Base-by-base conservation (phyloP, 35 echinoderm and acorn worm genomes). In the Heliocidaris tuberculata region DNA sequence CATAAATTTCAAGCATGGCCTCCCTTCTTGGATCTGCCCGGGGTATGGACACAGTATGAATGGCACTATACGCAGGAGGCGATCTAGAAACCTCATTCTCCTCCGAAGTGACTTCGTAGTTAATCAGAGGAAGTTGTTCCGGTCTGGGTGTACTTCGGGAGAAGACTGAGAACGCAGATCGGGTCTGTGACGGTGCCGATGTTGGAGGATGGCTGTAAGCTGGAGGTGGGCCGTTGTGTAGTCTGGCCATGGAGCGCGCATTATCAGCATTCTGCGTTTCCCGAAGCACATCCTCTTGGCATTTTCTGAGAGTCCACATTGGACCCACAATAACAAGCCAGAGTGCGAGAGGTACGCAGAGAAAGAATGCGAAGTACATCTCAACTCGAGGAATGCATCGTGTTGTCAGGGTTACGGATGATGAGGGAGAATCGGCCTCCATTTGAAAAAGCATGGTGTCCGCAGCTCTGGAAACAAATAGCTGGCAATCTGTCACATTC, bases 381-480 rank as follows among this genome's bases (percentile, higher is more conserved):
- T 27, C 87, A 48, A 89, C 47, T 15, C 24, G 0, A 0, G 31
- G 87, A 32, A 32, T 13, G 47, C 87, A 89, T 89, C 47, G 19
- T 31, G 87, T 89, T 89, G 31, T 13, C 87, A 89, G 9, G 87
- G 87, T 47, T 2, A 89, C 31, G 87, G 87, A 89, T n/a, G 87
- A 42, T 89, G 87, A 15, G 47, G 87, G 24, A 17, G 87, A 32
- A 42, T 89, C 16, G 10, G 31, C 87, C 47, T 32, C 47, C 87
- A 89, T 48, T 32, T 32, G 12, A 16, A 89, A 89, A 48, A 89
- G 31, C 12, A 89, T 48, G 9, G 12, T 89, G 11, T 89, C 31
- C 13, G 87, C 31, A 89, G 87, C 12, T 89, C 16, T 32, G 5
- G 15, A 11, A 32, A 89, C 47, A 27, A 7, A 19, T 47, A 89